Conservation (phyloP, 2,113 vertebrate species). For the Protobothrops flavoviridis region DNA sequence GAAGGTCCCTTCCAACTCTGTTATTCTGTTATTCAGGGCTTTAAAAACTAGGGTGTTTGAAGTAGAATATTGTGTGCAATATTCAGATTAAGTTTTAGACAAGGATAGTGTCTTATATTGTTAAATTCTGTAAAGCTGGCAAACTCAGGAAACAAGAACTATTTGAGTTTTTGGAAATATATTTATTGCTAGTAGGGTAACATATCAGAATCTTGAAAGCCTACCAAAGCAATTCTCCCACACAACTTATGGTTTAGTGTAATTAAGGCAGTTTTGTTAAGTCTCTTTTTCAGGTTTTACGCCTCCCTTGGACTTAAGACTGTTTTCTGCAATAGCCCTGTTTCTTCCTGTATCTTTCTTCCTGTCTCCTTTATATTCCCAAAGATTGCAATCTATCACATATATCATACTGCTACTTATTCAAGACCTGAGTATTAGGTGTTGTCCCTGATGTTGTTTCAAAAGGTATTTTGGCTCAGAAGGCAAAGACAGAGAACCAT, state of each 20-base stretch:
- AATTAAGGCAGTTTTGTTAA: neutral
- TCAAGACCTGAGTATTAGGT: neutral
- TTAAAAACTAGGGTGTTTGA: neutral
- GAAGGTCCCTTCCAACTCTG: neutral
- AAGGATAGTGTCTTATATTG: neutral
- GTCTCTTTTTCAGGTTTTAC: neutral
- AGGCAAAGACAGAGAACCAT: neutral
- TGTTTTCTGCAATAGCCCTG: neutral
- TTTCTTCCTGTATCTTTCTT: neutral
- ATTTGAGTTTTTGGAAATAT: neutral
- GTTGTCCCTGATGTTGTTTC: neutral
- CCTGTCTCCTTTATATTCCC: neutral
- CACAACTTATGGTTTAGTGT: neutral
- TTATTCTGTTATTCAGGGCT: neutral
- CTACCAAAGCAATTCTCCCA: neutral
- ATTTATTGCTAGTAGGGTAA: neutral
- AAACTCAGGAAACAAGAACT: neutral
- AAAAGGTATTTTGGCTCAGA: neutral
- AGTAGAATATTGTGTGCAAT: neutral
- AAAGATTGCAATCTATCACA: neutral
- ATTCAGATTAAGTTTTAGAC: neutral
- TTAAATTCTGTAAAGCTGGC: neutral
- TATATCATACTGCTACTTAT: neutral
- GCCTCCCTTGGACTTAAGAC: neutral
- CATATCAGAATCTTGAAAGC: neutral